phyloP scores from a whole-genome alignment of 2,113 vertebrate genomes.

The Xiphorhynchus elegans region DNA sequence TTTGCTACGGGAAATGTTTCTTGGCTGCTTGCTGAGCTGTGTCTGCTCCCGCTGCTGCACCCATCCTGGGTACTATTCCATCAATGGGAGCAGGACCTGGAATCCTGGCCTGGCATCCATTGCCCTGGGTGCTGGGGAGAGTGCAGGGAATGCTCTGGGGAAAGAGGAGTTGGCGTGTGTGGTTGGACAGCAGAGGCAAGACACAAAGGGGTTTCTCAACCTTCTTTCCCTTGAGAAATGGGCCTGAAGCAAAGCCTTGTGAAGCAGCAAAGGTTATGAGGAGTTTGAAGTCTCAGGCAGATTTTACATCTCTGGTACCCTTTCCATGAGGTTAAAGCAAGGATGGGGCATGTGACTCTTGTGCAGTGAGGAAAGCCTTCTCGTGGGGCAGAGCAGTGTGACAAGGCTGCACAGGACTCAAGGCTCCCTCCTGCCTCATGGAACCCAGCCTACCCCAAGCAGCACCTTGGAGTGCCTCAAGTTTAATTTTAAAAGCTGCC shows the following conservation, averaged over 20 bases:
- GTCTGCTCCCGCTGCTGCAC: not conserved
- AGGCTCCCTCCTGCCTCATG: not conserved
- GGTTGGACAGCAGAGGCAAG: not conserved
- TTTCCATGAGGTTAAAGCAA: not conserved
- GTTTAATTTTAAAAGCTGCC: not conserved
- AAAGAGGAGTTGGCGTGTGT: fast-evolving
- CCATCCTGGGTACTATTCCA: not conserved
- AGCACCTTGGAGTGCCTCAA: not conserved
- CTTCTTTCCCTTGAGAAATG: not conserved
- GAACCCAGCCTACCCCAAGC: not conserved
- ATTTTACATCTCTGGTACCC: fast-evolving
- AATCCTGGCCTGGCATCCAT: not conserved
- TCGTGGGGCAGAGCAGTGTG: not conserved
- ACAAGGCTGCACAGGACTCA: fast-evolving
- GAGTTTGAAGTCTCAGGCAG: not conserved
- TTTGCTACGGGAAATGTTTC: not conserved
- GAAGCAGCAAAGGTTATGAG: not conserved
- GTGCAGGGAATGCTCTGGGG: not conserved
- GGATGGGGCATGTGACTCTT: fast-evolving
- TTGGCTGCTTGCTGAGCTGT: not conserved
- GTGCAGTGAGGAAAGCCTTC: not conserved
- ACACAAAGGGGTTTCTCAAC: not conserved
- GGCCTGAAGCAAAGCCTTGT: not conserved
- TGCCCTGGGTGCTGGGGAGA: not conserved
- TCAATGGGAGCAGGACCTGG: fast-evolving